Evolutionary conservation across 2,888 invertebrate genomes (phyloP).

Genomic region (Lagria hirta): DNA sequence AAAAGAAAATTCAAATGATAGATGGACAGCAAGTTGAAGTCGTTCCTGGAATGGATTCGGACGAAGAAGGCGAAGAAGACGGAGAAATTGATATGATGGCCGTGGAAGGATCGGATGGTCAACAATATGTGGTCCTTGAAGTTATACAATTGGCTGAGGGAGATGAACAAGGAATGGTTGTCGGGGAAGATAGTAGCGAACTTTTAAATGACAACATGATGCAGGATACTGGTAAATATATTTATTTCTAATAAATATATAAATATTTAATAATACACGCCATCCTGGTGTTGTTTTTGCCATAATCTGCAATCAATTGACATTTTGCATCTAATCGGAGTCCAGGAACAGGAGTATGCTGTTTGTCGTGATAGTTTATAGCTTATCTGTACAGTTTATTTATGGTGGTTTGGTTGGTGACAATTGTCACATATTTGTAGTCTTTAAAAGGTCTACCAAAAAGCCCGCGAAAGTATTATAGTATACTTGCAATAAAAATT

Average conservation of each 20-base stretch:
- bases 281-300: too few relatives aligned
- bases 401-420: too few relatives aligned
- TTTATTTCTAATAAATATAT: not conserved
- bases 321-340: too few relatives aligned
- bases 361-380: too few relatives aligned
- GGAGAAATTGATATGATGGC: constrained; percentile 66
- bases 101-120: constrained; percentile 72
- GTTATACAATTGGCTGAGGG: constrained; percentile 76
- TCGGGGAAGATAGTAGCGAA: constrained; percentile 56
- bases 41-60: constrained; percentile 54
- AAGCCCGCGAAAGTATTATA: too few relatives aligned
- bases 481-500: too few relatives aligned
- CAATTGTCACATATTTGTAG: too few relatives aligned
- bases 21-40: constrained; percentile 58
- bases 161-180: constrained; percentile 66
- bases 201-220: constrained; percentile 54
- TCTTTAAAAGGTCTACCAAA: too few relatives aligned
- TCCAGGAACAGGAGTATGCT: too few relatives aligned
- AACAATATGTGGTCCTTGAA: constrained; percentile 87
- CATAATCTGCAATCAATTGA: too few relatives aligned
- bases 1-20: constrained; percentile 72
- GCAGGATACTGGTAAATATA: constrained; percentile 48
- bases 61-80: constrained; percentile 46
- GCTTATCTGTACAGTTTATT: too few relatives aligned
- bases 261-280: too few relatives aligned